Conservation (phyloP, 2,113 vertebrate species). For the Chaetorhynchus papuensis region DNA sequence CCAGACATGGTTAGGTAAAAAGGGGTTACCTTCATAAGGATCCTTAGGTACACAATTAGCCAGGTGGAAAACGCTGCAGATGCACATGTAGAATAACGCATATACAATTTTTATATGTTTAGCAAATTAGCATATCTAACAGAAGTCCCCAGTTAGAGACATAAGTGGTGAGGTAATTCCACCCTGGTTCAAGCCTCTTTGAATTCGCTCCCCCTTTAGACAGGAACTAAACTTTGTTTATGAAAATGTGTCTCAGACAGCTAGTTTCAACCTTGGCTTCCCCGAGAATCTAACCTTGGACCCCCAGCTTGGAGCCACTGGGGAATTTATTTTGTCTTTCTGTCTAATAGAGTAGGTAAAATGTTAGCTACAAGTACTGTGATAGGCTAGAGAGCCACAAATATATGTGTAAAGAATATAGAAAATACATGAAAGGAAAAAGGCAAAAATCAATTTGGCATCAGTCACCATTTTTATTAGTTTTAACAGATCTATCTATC, state of each 20-base stretch:
- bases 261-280: background rate
- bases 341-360: background rate
- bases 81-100: background rate
- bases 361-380: background rate
- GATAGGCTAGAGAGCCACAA: background rate
- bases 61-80: background rate
- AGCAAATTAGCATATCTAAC: background rate
- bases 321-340: too few relatives aligned
- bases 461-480: background rate
- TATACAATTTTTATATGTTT: background rate
- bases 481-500: background rate
- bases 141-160: background rate
- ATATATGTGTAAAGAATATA: background rate
- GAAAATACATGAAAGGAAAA: background rate
- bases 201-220: background rate
- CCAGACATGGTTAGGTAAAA: background rate
- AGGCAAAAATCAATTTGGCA: background rate
- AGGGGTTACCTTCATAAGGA: too few relatives aligned
- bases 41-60: background rate
- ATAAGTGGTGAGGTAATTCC: background rate
- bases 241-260: background rate
- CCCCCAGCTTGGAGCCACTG: background rate
- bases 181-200: background rate
- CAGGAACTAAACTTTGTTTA: background rate
- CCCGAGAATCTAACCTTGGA: background rate